Evolutionary conservation across 2,113 vertebrate genomes (phyloP), one percentile per base, ranked within the genome.

Genomic region (Clarias magur): DNA sequence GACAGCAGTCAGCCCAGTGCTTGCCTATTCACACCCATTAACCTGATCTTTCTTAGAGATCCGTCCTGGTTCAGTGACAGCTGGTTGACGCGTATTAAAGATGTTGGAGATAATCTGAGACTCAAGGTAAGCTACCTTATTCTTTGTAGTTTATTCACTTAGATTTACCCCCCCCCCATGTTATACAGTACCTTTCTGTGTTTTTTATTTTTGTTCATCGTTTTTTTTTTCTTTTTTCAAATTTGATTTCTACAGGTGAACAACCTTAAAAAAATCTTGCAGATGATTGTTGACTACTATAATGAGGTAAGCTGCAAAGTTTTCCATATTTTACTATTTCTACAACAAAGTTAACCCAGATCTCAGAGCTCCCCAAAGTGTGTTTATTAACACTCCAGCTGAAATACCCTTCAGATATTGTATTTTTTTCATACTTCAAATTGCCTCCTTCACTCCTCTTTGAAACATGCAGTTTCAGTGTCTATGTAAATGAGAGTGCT

Each of bases 191-290:
- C 48, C 21, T 3, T 7, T 56, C 56, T 88, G 75, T 87, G 54
- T 12, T 3, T 3, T 9, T 2, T 82, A 42, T 76, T 56, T 30
- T n/a, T 70, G 42, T 30, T 21, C n/a, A 38, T 83, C 27, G 54
- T 84, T 13, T 72, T 62, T 34, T 10, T 68, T 60, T 76, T 8
- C 5, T 23, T 27, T 11, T 4, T 0, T 57, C 19, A 19, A 2
- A 67, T 25, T n/a, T 59, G 34, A 63, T 90, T 38, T 90, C 79
- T 62, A 86, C 92, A 99, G 98, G 94, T 97, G 93, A 99, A 96
- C 95, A 99, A 99, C 92, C 93, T 99, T 89, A 99, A 99, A 96
- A 99, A 99, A 93, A 95, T 99, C 85, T 96, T 99, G 84, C 98
- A 99, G 95, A 97, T 97, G 94, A 96, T 99, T 92, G 92, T 97